Conservation (phyloP, 2,888 invertebrate genomes). For the Ochropleura leucogaster region DNA sequence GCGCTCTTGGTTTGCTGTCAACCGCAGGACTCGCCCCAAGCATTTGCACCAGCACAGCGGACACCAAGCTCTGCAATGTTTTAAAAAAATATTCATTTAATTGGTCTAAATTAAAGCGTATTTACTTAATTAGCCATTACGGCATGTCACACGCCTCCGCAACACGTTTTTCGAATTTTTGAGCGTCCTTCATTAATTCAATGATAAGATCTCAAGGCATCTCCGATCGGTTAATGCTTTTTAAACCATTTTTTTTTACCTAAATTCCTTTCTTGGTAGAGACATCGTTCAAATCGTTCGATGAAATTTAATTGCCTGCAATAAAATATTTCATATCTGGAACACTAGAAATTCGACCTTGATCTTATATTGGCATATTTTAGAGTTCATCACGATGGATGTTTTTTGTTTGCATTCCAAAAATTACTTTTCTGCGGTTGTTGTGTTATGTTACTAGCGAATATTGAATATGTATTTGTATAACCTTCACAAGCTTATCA, state of each 20-base stretch:
- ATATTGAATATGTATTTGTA: background rate
- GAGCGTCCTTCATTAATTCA: constrained; percentile 39
- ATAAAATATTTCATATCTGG: constrained; percentile 64
- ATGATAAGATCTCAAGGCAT: constrained; percentile 29
- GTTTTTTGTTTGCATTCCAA: constrained; percentile 27
- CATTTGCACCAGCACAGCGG: constrained; percentile 70
- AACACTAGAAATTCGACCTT: constrained; percentile 51
- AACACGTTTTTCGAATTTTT: constrained; percentile 25
- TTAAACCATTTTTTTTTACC: constrained; percentile 34
- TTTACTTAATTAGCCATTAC: constrained; percentile 38
- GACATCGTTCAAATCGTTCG: constrained; percentile 8
- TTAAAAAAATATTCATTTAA: constrained; percentile 40
- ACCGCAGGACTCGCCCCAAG: constrained; percentile 73
- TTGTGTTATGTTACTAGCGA: background rate
- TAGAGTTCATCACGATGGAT: constrained; percentile 32
- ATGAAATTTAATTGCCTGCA: constrained; percentile 47
- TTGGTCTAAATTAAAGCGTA: constrained; percentile 9
- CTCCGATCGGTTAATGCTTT: constrained; percentile 17
- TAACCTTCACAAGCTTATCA: constrained; percentile 20
- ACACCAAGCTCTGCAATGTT: constrained; percentile 77
- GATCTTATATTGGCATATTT: constrained; percentile 48
- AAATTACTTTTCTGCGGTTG: background rate
- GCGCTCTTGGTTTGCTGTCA: constrained; percentile 74
- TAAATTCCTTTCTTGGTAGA: constrained; percentile 9
- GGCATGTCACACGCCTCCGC: background rate